Conservation (phyloP, 2,113 vertebrate species). For the Albula goreensis region DNA sequence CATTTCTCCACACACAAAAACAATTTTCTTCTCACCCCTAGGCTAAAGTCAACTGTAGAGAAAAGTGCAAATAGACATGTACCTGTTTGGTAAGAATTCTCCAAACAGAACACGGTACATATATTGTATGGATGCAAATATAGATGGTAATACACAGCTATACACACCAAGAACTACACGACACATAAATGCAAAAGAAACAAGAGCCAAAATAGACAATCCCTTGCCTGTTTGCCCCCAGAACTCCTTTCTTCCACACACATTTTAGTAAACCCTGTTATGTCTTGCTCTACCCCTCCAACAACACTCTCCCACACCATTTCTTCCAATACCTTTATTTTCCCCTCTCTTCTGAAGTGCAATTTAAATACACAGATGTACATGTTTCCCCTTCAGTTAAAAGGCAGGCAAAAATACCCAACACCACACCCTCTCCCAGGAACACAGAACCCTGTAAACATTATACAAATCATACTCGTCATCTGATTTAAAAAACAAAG, state of each 20-base stretch:
- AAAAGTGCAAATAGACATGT: neutral
- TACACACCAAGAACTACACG: neutral
- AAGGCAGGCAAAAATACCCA: neutral
- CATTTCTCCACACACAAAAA: neutral
- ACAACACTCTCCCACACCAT: neutral
- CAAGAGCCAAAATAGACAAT: neutral
- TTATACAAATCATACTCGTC: constrained; percentile 58
- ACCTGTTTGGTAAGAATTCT: neutral
- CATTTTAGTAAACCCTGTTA: too few species aligned
- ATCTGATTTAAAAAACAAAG: constrained; percentile 59
- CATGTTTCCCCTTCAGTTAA: neutral
- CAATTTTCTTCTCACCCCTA: neutral
- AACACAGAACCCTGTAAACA: constrained; percentile 70
- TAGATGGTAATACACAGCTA: neutral
- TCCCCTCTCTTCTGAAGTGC: neutral
- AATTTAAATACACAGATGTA: constrained; percentile 7
- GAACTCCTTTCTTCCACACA: neutral
- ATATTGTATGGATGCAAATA: neutral
- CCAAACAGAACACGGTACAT: neutral
- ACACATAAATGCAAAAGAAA: neutral
- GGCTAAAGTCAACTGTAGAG: neutral
- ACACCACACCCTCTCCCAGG: constrained; percentile 42
- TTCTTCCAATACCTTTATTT: constrained; percentile 14
- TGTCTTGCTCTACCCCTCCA: neutral
- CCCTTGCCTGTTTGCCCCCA: neutral